phyloP scores from a whole-genome alignment of 2,113 vertebrate species.

The Forbesichthys papilliferus region DNA sequence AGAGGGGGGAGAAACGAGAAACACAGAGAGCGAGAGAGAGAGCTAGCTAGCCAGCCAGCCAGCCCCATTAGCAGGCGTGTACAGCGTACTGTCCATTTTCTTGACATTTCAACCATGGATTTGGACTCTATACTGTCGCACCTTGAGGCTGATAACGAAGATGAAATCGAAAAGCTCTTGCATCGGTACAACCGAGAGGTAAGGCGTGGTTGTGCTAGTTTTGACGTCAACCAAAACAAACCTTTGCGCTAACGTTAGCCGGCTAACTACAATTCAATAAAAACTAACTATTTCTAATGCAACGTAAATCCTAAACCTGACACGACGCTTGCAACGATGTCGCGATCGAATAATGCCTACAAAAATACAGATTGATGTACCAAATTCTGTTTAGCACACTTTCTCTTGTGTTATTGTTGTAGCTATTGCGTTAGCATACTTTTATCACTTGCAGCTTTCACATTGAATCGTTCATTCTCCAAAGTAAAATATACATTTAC shows the following conservation, averaged over 20 bases:
- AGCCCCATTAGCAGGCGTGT: neutral
- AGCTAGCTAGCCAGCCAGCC: constrained; percentile 28
- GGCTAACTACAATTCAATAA: neutral
- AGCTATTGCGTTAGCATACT: no score
- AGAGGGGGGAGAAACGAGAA: constrained; percentile 20
- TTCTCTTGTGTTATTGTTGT: no score
- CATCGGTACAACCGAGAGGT: constrained; percentile 74
- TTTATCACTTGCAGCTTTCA: no score
- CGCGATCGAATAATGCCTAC: no score
- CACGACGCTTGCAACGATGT: no score
- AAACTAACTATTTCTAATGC: no score
- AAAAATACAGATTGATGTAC: no score
- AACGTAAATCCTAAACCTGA: no score
- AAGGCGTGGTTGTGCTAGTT: constrained; percentile 19
- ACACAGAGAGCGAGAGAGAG: neutral
- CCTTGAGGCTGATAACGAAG: constrained; percentile 62
- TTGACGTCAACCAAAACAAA: constrained; percentile 58
- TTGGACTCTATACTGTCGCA: constrained; percentile 61
- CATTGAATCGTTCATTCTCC: no score
- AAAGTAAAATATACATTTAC: no score
- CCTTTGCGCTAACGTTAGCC: constrained; percentile 33
- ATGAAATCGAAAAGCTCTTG: constrained; percentile 59
- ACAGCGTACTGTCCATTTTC: neutral
- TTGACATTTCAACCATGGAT: constrained; percentile 61
- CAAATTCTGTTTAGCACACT: no score